Conservation (phyloP, 2,888 invertebrate genomes). For the Busseola fusca region DNA sequence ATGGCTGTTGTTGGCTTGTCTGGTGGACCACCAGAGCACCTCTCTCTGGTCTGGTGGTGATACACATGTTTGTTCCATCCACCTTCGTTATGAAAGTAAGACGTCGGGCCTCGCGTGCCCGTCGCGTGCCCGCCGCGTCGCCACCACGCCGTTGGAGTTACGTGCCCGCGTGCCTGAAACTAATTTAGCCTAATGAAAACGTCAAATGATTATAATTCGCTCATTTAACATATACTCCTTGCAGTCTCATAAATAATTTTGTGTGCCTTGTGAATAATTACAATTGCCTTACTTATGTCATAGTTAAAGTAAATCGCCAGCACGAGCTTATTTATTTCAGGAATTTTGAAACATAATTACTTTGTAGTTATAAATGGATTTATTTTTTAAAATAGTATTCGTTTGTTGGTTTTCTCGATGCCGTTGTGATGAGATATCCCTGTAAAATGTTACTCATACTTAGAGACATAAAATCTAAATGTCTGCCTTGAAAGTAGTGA, state of each 20-base stretch:
- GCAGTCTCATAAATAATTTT: slow-evolving; percentile 40
- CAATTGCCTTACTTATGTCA: slow-evolving; percentile 43
- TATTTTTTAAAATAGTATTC: not conserved
- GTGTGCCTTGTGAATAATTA: slow-evolving; percentile 41
- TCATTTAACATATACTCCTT: slow-evolving; percentile 48
- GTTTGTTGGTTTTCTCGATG: not conserved
- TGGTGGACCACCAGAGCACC: too few species aligned
- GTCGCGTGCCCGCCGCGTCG: slow-evolving; percentile 20
- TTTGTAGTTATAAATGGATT: not conserved
- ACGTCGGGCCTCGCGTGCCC: slow-evolving; percentile 28
- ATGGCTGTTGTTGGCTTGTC: too few species aligned
- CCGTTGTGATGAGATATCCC: not conserved
- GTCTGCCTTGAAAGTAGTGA: not conserved
- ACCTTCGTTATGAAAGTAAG: slow-evolving; percentile 1
- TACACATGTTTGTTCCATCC: not conserved
- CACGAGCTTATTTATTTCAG: slow-evolving; percentile 11
- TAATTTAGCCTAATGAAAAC: slow-evolving; percentile 66
- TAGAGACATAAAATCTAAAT: too few species aligned
- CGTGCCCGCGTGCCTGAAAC: slow-evolving; percentile 49
- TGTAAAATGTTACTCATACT: not conserved
- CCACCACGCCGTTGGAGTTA: slow-evolving; percentile 13
- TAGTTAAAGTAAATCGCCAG: slow-evolving; percentile 34
- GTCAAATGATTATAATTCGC: slow-evolving; percentile 63
- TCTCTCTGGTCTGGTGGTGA: too few species aligned
- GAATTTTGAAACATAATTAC: slow-evolving; percentile 15